phyloP scores from a whole-genome alignment of 2,888 invertebrate genomes.

The Exephanes ischioxanthus region DNA sequence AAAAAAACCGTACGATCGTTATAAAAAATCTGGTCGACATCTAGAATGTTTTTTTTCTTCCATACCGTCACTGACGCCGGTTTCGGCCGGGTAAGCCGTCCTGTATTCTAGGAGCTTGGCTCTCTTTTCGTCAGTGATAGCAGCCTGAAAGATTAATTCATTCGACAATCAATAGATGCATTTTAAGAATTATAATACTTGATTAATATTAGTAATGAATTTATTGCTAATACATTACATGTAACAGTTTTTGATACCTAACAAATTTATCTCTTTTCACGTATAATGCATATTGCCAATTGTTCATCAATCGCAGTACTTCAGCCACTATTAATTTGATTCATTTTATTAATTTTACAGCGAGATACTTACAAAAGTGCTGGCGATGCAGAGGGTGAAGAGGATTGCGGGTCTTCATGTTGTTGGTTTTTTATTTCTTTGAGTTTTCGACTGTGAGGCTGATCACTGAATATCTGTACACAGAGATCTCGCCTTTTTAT shows the following conservation, averaged over 20 bases:
- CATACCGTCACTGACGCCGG: slow-evolving; percentile 75
- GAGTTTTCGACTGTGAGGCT: not conserved
- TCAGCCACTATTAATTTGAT: not conserved
- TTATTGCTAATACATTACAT: too few relatives aligned
- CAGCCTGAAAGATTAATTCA: slow-evolving; percentile 46
- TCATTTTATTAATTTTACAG: not conserved
- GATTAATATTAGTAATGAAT: too few relatives aligned
- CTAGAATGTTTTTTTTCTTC: not conserved
- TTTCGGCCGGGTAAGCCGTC: slow-evolving; percentile 73
- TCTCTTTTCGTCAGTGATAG: slow-evolving; percentile 58
- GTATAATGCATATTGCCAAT: too few relatives aligned
- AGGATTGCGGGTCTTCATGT: slow-evolving; percentile 23
- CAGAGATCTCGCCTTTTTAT: slow-evolving; percentile 69
- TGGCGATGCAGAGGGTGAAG: slow-evolving; percentile 20
- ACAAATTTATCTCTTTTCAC: too few relatives aligned
- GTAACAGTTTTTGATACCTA: too few relatives aligned
- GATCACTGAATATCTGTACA: slow-evolving; percentile 45
- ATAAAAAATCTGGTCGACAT: not conserved
- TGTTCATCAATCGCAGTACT: too few relatives aligned
- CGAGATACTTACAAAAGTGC: slow-evolving; percentile 27
- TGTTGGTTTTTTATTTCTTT: not conserved
- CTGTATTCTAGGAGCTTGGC: slow-evolving; percentile 72
- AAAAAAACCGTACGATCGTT: not conserved
- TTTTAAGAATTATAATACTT: not conserved
- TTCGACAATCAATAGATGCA: not conserved